Evolutionary conservation across 2,797 vertebrate species (phyloP), one percentile per base, ranked within the genome.

Genomic region (Knipowitschia caucasica): DNA sequence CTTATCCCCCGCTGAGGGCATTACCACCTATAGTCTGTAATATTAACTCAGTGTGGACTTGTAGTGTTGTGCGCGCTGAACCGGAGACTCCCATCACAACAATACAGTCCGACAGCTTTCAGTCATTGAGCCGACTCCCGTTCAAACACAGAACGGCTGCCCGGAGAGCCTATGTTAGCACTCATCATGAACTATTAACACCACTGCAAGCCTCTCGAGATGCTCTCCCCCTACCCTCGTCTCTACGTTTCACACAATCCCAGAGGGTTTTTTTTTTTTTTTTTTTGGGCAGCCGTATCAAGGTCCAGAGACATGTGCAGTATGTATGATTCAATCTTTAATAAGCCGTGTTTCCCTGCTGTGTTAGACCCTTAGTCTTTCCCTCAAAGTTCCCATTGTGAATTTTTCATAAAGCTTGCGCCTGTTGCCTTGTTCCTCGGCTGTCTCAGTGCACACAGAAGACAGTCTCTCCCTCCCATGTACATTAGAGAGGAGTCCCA

Each of bases 321-420:
- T 53, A 57, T 69, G 56, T 75, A 35, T 60, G 59, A 62, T 74
- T 86, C 78, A 86, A 80, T 84, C 83, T 82, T 86, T 84, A 80
- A 86, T 83, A 77, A 81, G 73, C 52, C 56, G 14, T 70, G 81
- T 85, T 78, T 84, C 74, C 56, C 67, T 31, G 1, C 64, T 4
- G 29, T 73, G 80, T 71, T 72, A 59, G 62, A 63, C 58, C 62
- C 59, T 50, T 24, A 33, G 67, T 72, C 71, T 59, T 72, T 80
- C 73, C 62, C 78, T 75, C 72, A 71, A 77, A 78, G 74, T 78
- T 75, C 53, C 53, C 1, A 26, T 58, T 64, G 74, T 88, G 72
- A 82, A 84, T 86, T 78, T 82, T 83, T 85, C 70, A 83, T 80
- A 71, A 77, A 66, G 56, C 57, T 11, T 64, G 66, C 75, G 75